phyloP scores from a whole-genome alignment of 2,113 vertebrate species.

The Zosterops borbonicus region DNA sequence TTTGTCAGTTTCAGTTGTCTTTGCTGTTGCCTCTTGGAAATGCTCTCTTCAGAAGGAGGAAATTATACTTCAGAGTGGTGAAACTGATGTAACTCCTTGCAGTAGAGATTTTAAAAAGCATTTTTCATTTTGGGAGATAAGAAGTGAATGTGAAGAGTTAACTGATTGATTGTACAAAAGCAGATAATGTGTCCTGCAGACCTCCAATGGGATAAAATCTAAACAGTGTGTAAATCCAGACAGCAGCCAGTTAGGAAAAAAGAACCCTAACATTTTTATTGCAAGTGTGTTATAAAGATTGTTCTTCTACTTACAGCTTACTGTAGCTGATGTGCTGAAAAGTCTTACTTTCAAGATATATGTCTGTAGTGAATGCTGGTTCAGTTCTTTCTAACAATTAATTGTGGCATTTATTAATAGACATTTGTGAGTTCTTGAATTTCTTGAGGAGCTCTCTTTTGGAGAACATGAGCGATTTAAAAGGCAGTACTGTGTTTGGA shows the following conservation, averaged over 20 bases:
- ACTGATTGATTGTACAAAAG: background rate
- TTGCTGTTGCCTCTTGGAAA: background rate
- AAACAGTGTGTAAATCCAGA: background rate
- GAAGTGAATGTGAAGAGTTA: background rate
- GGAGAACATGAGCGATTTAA: background rate
- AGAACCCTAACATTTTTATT: background rate
- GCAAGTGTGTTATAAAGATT: background rate
- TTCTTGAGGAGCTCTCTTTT: background rate
- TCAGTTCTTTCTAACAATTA: background rate
- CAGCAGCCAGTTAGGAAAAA: background rate
- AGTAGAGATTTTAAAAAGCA: background rate
- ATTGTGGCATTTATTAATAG: background rate
- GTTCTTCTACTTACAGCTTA: background rate
- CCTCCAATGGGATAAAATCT: background rate
- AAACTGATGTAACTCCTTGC: background rate
- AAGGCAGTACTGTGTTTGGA: background rate
- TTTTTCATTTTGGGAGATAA: background rate
- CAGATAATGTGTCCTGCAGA: background rate
- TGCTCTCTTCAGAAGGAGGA: background rate
- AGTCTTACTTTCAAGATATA: background rate
- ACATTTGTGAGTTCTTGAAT: accelerated
- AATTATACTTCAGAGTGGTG: background rate
- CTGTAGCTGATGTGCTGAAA: background rate
- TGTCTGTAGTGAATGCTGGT: background rate
- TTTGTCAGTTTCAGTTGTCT: background rate